Evolutionary conservation across 2,888 invertebrate species (phyloP).

Genomic region (Lepidochrysops patricia): DNA sequence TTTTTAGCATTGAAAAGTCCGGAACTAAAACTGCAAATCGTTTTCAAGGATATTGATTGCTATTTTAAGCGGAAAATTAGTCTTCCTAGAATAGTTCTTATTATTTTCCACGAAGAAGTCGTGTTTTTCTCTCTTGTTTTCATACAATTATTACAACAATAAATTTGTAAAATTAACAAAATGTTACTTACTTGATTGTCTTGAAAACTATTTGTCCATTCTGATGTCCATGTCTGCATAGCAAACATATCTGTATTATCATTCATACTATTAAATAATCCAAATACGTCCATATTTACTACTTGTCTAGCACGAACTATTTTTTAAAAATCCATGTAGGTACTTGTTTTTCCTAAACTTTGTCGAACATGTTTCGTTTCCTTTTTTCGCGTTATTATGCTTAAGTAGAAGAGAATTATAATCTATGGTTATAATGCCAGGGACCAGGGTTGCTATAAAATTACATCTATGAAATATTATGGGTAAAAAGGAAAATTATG

Average conservation of each 20-base stretch:
- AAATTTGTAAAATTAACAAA: conserved; percentile 27
- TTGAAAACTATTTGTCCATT: conserved; percentile 65
- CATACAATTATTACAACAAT: conserved; percentile 16
- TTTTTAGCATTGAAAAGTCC: conserved; percentile 7
- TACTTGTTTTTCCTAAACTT: conserved; percentile 3
- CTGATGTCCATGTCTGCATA: conserved; percentile 65
- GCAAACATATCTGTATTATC: conserved; percentile 66
- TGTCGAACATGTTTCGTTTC: not conserved
- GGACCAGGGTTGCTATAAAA: too few relatives aligned
- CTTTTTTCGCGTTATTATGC: not conserved
- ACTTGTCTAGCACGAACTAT: conserved; percentile 17
- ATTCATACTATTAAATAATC: conserved; percentile 59
- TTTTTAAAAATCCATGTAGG: conserved; percentile 26
- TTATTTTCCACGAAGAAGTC: not conserved
- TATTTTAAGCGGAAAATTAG: conserved; percentile 24
- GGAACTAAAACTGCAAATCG: conserved; percentile 11
- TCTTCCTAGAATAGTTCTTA: not conserved
- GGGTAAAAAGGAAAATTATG: too few relatives aligned
- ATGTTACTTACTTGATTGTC: conserved; percentile 59
- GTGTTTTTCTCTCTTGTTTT: too few relatives aligned
- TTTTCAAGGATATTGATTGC: conserved; percentile 30
- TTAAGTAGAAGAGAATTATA: too few relatives aligned
- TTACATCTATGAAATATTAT: too few relatives aligned
- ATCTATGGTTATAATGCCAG: too few relatives aligned
- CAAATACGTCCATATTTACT: conserved; percentile 62